Percentiles rank a stretch among this genome's conserved stretches.
Conservation (phyloP, 2,797 vertebrate species). For the Vipera latastei region DNA sequence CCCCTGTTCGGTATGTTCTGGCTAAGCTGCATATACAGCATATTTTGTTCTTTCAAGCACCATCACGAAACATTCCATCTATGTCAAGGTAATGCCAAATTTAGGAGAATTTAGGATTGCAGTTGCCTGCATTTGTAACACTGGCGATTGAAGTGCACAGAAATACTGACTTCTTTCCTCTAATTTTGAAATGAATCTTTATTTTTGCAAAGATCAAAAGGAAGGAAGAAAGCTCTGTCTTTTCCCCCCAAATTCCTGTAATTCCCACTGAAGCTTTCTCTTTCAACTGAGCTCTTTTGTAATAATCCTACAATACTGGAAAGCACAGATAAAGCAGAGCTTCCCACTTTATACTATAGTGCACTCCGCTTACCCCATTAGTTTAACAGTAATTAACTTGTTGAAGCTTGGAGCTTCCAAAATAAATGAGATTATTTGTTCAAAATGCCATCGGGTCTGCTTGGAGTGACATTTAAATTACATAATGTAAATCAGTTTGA, state of each 20-base stretch:
- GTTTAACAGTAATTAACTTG: conserved; percentile 70
- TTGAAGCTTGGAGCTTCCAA: conserved; percentile 66
- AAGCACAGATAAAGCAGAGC: conserved; percentile 54
- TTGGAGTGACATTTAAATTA: conserved; percentile 79
- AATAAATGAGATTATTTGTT: conserved; percentile 79
- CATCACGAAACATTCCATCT: not conserved
- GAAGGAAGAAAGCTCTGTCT: conserved; percentile 20
- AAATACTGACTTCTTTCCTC: not conserved
- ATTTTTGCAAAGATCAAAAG: not conserved
- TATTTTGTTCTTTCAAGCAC: not conserved
- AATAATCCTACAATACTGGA: conserved; percentile 58
- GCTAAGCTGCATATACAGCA: not conserved
- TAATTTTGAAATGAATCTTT: not conserved
- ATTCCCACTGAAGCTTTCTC: conserved; percentile 49
- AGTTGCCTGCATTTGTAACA: not conserved
- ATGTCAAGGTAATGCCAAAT: not conserved
- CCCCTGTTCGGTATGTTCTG: not conserved
- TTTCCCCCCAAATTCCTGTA: conserved; percentile 27
- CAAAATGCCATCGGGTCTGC: conserved; percentile 76
- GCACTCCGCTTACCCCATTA: conserved; percentile 58
- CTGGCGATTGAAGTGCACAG: not conserved
- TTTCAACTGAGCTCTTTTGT: conserved; percentile 58
- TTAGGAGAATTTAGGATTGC: not conserved
- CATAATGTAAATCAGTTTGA: conserved; percentile 76
- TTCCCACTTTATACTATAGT: conserved; percentile 34